Base-by-base conservation (phyloP, 2,888 invertebrate genomes). In the Cheiracanthium punctorium region DNA sequence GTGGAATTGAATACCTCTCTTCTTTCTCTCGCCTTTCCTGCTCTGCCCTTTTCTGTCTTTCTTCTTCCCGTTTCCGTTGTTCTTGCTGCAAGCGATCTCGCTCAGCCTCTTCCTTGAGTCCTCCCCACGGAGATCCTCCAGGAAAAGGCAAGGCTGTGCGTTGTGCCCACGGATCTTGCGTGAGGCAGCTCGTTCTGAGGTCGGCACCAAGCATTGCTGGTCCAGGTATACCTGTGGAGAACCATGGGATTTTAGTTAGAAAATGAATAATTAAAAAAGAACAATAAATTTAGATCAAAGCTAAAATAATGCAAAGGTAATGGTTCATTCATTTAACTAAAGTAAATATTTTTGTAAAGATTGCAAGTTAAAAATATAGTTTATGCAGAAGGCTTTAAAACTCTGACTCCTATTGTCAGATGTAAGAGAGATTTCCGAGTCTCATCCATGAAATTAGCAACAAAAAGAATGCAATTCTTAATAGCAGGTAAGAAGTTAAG, bases 11-110 rank as follows among this genome's bases (percentile, higher is more conserved):
- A 37, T 91, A 75, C 80, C 89, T 88, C 87, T 91, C 91, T 71
- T 94, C 94, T 85, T 95, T 92, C 89, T 94, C 93, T 0, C 95
- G 92, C 91, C 94, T 93, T 0, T 94, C 92, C 37, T 82, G 82
- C 29, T 87, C 85, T 91, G 94, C 94, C 28, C 94, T 92, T 30
- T 82, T 80, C 28, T 79, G 79, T 90, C 94, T 94, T 52, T 94
- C 93, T 52, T 94, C 93, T 88, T 93, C 92, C 43, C 90, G 93
- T 90, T 91, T 76, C 12, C 80, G 72, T 1, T 73, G 72, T 33
- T 88, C 82, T 28, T 82, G 82, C 24, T 88, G 82, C 12, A 94
- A 90, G 89, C 92, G 92, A 91, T 94, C 91, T 90, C 94, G 90
- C 90, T 89, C 89, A 20, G 89, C 86, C 74, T 90, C 89, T 64